A percentile compares a stretch with the other conserved stretches of the same genome.
Evolutionary conservation across 2,797 vertebrate genomes (phyloP).

Genomic region (Lepus townsendii): DNA sequence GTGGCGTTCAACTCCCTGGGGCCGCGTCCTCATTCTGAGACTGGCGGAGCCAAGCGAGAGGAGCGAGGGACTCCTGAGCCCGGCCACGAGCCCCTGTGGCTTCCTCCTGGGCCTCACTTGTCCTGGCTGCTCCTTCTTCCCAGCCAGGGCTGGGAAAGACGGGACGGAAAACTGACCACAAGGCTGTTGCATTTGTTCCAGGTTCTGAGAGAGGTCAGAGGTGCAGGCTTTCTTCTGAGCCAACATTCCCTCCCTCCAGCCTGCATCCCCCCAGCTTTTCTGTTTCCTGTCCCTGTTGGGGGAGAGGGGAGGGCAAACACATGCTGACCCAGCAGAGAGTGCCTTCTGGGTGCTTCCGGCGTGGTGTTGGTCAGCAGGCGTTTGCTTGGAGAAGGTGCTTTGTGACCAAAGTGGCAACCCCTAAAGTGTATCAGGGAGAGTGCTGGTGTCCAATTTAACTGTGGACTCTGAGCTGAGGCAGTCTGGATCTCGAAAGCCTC

Average conservation of each 20-base stretch:
- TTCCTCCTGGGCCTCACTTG: background rate
- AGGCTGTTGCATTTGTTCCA: background rate
- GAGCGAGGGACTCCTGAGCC: background rate
- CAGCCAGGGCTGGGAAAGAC: background rate
- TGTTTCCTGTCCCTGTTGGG: background rate
- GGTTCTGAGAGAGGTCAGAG: background rate
- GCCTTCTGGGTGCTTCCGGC: background rate
- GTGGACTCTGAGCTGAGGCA: background rate
- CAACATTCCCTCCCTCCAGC: background rate
- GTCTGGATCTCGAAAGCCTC: background rate
- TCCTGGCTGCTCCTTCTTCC: background rate
- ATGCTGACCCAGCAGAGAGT: background rate
- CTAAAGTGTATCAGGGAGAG: background rate
- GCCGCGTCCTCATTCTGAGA: constrained; percentile 30
- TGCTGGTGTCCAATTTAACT: background rate
- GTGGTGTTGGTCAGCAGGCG: background rate
- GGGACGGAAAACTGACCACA: background rate
- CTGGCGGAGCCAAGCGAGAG: constrained; percentile 4
- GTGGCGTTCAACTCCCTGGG: constrained; percentile 30
- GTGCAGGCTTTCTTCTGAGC: constrained; percentile 6
- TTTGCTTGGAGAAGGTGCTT: constrained; percentile 1
- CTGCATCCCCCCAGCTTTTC: background rate
- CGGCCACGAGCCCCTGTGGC: background rate
- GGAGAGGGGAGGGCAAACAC: background rate
- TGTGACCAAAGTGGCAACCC: background rate